Evolutionary conservation across 2,888 invertebrate species (phyloP), one percentile per base, ranked within the genome.

Genomic region (Melanargia galathea): DNA sequence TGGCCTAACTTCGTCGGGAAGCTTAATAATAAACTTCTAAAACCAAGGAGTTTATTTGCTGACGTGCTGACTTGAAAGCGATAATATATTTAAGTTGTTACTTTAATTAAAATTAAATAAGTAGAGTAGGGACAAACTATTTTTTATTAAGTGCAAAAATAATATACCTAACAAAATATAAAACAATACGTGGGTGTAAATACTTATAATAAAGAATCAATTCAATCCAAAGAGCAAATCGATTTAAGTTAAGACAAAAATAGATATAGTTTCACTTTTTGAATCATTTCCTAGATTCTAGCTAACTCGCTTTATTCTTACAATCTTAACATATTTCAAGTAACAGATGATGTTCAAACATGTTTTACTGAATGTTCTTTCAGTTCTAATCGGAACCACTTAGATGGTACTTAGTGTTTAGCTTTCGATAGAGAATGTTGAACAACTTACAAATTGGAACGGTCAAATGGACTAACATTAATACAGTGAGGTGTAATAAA

Each of bases 21-120:
- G 58, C 22, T 46, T 58, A 58, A 48, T 58, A 58, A 58, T 48
- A 46, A 58, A 58, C 46, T 48, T 58, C 48, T 48, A 58, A 48
- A 58, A 58, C 58, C n/a, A 48, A 35, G n/a, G 5, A 58, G 18
- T 48, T 48, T 58, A 58, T 48, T 58, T 58, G 46, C 35, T 35
- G 33, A 20, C 46, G 22, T 22, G n/a, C 26, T 18, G 40, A 30
- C 56, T 30, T 26, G 2, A 43, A 45, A 7, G n/a, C 26, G 18
- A 45, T 43, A 43, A 43, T 55, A 40, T 24, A 55, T 18, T 54
- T 35, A 22, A 38, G 7, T 16, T 35, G 52, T 22, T 54, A 35
- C 35, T 38, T 54, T 38, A 54, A 20, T 22, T 38, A 20, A 22
- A 54, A 54, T 20, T 13, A n/a, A 35, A 22, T 11, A 11, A 10